Percentiles rank a stretch among this genome's conserved stretches.
These are phyloP conservation scores for Atethmia centrago DNA, from an alignment of 2,888 invertebrate species.

Conservation along the genomic window DNA sequence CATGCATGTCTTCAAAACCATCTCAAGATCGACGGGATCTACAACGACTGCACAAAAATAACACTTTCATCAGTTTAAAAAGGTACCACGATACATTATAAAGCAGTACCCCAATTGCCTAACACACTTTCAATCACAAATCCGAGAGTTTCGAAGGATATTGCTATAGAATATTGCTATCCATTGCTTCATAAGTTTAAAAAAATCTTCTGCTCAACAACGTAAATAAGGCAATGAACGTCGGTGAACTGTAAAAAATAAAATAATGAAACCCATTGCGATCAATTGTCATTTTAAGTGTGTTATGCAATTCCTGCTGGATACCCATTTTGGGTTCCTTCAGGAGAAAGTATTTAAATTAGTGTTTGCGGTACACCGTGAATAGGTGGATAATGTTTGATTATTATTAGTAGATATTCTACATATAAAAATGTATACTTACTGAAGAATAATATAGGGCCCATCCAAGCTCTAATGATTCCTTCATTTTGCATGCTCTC, in stretches of 20 bases:
- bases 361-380: not conserved
- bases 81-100: not conserved
- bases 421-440: conserved; percentile 43
- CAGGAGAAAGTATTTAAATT: not conserved
- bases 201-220: not conserved
- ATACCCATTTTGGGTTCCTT: not conserved
- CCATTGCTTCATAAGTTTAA: not conserved
- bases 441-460: conserved; percentile 75
- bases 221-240: no score
- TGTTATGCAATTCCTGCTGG: not conserved
- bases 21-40: conserved; percentile 81
- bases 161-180: no score
- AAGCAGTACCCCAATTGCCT: not conserved
- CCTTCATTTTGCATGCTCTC: conserved; percentile 77
- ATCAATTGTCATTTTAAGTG: no score
- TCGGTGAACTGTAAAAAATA: not conserved
- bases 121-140: not conserved
- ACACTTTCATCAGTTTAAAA: not conserved
- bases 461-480: conserved; percentile 79
- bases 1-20: conserved; percentile 82
- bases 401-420: not conserved
- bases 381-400: not conserved
- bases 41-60: conserved; percentile 73
- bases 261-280: not conserved
- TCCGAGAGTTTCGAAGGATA: not conserved